Evolutionary conservation across 2,113 vertebrate species (phyloP).

Genomic region (Ameiurus melas): DNA sequence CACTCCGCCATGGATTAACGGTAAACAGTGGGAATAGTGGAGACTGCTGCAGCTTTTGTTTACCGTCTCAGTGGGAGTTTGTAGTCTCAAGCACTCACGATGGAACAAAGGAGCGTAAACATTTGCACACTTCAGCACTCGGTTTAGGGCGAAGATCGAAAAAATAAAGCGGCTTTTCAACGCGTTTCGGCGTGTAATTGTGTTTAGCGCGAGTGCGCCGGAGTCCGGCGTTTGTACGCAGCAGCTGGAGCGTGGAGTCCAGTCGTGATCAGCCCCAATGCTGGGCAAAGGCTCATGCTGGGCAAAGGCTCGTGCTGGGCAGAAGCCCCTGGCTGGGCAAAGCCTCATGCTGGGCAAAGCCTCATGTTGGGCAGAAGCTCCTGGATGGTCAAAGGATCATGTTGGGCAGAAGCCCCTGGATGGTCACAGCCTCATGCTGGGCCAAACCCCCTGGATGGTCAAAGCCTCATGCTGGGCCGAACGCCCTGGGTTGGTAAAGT

Average conservation of each 20-base stretch:
- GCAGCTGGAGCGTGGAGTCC: background rate
- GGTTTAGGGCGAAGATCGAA: background rate
- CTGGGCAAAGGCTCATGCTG: background rate
- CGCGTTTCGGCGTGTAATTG: background rate
- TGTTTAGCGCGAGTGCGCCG: background rate
- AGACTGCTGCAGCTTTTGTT: background rate
- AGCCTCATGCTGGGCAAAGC: background rate
- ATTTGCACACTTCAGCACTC: background rate
- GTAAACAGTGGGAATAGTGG: background rate
- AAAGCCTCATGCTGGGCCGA: background rate
- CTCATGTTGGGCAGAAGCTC: background rate
- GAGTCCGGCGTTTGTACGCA: background rate
- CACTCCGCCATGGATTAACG: background rate
- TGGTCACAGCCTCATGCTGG: background rate
- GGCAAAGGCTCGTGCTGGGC: background rate
- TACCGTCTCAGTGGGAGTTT: background rate
- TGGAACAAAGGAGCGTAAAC: background rate
- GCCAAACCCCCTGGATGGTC: background rate
- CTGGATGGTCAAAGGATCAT: background rate
- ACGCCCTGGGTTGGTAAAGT: too few relatives aligned
- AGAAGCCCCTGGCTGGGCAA: background rate
- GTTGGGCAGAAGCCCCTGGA: background rate
- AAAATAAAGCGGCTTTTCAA: background rate
- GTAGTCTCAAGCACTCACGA: background rate
- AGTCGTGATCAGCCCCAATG: background rate